A percentile compares a stretch with the other conserved stretches of the same genome.
phyloP scores from a whole-genome alignment of 2,113 vertebrate genomes.

The Festucalex cinctus region DNA sequence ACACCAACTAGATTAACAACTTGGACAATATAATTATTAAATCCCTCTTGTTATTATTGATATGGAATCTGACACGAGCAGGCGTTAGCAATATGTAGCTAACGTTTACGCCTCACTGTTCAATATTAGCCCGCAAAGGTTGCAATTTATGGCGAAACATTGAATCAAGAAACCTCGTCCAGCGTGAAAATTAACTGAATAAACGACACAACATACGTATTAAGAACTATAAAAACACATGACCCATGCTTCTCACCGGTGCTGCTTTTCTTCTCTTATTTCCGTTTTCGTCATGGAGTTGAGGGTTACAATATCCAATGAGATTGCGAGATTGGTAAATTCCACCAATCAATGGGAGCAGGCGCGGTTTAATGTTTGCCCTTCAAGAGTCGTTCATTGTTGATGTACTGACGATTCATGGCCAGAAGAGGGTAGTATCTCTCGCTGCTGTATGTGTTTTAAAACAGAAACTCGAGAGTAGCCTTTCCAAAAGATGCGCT shows the following conservation, averaged over 20 bases:
- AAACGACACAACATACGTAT: background rate
- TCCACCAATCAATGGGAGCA: constrained; percentile 49
- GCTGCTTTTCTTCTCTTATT: constrained; percentile 3
- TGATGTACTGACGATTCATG: constrained; percentile 16
- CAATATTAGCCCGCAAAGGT: background rate
- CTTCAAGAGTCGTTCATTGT: constrained; percentile 33
- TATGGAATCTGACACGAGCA: constrained; percentile 2
- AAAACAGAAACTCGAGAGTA: too few relatives aligned
- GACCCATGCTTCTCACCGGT: constrained; percentile 63
- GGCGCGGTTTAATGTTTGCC: constrained; percentile 39
- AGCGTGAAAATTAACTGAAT: background rate
- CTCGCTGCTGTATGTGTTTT: background rate
- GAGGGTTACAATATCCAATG: constrained; percentile 44
- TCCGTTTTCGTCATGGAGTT: constrained; percentile 31
- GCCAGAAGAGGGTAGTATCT: constrained; percentile 34
- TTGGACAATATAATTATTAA: background rate
- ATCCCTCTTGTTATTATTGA: background rate
- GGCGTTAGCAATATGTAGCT: constrained; percentile 35
- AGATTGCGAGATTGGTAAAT: background rate
- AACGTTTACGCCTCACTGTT: constrained; percentile 5
- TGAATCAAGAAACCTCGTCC: fast-evolving
- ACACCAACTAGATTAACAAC: background rate
- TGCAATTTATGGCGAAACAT: fast-evolving
- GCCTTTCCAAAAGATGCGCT: too few relatives aligned
- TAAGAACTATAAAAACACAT: background rate